Evolutionary conservation across 1,140 invertebrate species (phyloP), one percentile per base, ranked within the genome.

Genomic region (Papilio polytes): DNA sequence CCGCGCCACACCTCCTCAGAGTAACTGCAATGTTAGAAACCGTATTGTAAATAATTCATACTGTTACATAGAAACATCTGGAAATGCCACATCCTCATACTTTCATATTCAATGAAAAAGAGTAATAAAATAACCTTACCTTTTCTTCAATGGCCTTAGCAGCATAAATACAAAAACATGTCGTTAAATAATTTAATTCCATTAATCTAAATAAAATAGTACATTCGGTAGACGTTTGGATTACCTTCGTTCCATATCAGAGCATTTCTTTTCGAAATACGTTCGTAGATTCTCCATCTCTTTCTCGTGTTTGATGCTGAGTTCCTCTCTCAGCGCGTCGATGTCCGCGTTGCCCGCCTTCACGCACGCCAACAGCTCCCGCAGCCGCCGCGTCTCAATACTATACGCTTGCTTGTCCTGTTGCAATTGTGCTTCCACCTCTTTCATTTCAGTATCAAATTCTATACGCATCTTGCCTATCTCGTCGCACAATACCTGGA

Each of bases 231-330:
- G 31, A 48, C 46, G 12, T 13, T 48, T 48, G 46, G 3, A 15
- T 95, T 91, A 97, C 95, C 97, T 96, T 86, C 97, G 97, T 89
- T 97, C 97, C 91, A 98, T 95, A 84, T 97, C 97, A 0, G 96
- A 95, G 87, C 97, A 98, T 89, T 97, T 97, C 87, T 97, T 95
- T 82, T 98, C 97, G 87, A 97, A 98, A 86, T 97, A 98, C 1
- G 96, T 97, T 70, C 97, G 95, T 26, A 98, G 86, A 83, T 98
- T 97, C 88, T 97, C 97, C 96, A 98, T 97, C 88, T 98, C 97
- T 79, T 96, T 96, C 18, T 96, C 93, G 89, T 98, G 97, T 82
- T 96, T 96, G 12, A 87, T 87, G 79, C 96, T 96, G 12, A 97
- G 87, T 78, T 97, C 96, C 9, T 92, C 87, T 82, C 94, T 95